These are phyloP conservation scores for Mesocricetus auratus DNA, from an alignment of 2,113 vertebrate species.

Conservation along the genomic window DNA sequence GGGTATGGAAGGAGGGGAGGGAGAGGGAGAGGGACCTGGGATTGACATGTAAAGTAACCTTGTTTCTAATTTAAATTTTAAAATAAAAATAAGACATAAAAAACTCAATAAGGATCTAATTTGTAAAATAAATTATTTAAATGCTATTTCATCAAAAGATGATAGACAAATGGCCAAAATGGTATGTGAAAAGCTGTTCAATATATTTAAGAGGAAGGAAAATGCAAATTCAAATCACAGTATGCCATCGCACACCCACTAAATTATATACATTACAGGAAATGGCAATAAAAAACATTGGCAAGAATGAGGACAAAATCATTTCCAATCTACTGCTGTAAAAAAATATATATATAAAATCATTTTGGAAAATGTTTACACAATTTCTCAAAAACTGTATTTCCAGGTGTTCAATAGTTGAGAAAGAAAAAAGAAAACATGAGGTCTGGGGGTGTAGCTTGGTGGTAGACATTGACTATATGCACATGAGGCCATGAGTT, in stretches of 20 bases:
- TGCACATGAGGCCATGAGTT: too few species aligned
- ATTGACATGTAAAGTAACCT: too few species aligned
- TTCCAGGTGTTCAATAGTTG: not conserved
- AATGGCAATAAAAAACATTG: not conserved
- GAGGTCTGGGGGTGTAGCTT: not conserved
- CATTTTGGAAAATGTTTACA: not conserved
- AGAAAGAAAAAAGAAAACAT: slow-evolving; percentile 25
- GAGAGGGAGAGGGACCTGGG: too few species aligned
- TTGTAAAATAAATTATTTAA: slow-evolving; percentile 13
- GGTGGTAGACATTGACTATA: not conserved
- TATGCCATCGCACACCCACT: not conserved
- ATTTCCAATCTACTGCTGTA: not conserved
- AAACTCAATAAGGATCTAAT: not conserved
- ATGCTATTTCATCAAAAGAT: slow-evolving; percentile 8
- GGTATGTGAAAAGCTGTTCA: slow-evolving; percentile 19
- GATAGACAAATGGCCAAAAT: not conserved
- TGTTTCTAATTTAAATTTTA: too few species aligned
- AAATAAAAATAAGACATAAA: too few species aligned
- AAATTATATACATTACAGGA: slow-evolving; percentile 20
- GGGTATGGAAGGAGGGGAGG: too few species aligned
- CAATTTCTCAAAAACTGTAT: not conserved
- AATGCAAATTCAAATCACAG: slow-evolving; percentile 36
- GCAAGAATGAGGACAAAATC: not conserved
- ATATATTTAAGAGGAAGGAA: slow-evolving; percentile 30
- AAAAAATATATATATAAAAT: not conserved